Percentiles rank a stretch among this genome's conserved stretches.
Conservation (phyloP, 2,888 invertebrate species). For the Cryptophagus acutangulus region DNA sequence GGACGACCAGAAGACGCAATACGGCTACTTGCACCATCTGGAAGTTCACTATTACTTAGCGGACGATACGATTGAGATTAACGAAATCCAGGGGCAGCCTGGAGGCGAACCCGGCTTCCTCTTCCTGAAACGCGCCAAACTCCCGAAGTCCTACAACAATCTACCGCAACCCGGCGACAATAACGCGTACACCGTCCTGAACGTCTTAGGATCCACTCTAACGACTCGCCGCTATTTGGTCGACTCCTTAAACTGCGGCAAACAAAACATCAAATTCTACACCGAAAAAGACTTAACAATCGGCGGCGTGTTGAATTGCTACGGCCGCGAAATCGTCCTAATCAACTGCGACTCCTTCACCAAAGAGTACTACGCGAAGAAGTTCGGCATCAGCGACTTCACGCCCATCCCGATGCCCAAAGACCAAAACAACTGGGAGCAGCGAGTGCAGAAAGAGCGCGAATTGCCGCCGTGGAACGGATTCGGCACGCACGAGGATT, state of each 20-base stretch:
- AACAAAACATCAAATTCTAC: slow-evolving; percentile 51
- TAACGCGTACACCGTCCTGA: slow-evolving; percentile 54
- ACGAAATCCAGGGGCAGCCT: slow-evolving; percentile 64
- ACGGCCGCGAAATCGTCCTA: slow-evolving; percentile 73
- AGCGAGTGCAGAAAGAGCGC: slow-evolving; percentile 43
- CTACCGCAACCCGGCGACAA: slow-evolving; percentile 51
- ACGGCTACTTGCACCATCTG: slow-evolving; percentile 72
- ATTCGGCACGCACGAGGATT: slow-evolving; percentile 84
- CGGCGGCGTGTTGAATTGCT: slow-evolving; percentile 71
- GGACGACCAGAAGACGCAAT: slow-evolving; percentile 76
- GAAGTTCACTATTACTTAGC: slow-evolving; percentile 80
- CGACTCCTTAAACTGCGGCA: slow-evolving; percentile 56
- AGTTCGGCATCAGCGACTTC: slow-evolving; percentile 57
- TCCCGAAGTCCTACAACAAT: slow-evolving; percentile 64
- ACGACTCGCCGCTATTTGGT: slow-evolving; percentile 53
- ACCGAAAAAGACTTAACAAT: slow-evolving; percentile 74
- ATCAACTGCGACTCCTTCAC: slow-evolving; percentile 84
- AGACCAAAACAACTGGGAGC: slow-evolving; percentile 34
- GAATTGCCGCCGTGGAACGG: slow-evolving; percentile 85
- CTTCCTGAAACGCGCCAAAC: slow-evolving; percentile 68
- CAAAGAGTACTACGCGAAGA: slow-evolving; percentile 68
- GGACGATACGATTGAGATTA: slow-evolving; percentile 86
- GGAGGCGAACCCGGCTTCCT: slow-evolving; percentile 68
- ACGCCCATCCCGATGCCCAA: slow-evolving; percentile 54
- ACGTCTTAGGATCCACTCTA: slow-evolving; percentile 57